Percentiles rank a stretch among this genome's conserved stretches.
These are phyloP conservation scores for Dromaius novaehollandiae DNA, from an alignment of 2,113 vertebrate species.

Conservation along the genomic window DNA sequence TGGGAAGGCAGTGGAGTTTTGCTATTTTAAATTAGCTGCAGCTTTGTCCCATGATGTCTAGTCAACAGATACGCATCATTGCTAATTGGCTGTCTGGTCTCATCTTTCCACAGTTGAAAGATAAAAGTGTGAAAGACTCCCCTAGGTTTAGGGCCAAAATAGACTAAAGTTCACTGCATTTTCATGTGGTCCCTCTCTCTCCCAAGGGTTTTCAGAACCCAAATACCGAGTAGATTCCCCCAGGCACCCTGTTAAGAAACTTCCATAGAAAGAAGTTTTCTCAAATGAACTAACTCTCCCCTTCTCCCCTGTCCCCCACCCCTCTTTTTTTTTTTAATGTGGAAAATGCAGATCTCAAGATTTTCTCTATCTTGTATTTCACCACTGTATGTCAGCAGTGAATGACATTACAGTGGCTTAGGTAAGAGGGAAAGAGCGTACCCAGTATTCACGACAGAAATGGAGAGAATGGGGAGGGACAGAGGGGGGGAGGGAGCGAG, in stretches of 20 bases:
- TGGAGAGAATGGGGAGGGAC: neutral
- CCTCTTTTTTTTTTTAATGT: neutral
- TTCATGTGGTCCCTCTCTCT: neutral
- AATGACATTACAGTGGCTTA: neutral
- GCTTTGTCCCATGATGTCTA: slow-evolving; percentile 20
- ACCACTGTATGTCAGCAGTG: neutral
- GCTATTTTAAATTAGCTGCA: neutral
- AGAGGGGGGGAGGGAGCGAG: neutral
- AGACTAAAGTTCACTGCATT: neutral
- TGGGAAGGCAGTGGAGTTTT: neutral
- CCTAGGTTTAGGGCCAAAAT: neutral
- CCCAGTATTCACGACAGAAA: neutral
- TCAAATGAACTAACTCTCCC: neutral
- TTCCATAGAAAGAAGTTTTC: neutral
- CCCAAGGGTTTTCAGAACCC: neutral
- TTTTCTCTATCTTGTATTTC: neutral
- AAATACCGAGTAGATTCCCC: neutral
- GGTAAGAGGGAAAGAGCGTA: neutral
- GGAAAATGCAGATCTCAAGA: neutral
- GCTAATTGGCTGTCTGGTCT: slow-evolving; percentile 18
- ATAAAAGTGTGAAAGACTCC: slow-evolving; percentile 28
- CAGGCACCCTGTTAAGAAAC: neutral
- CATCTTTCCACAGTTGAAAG: slow-evolving; percentile 2
- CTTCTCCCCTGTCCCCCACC: no score
- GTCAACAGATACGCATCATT: slow-evolving; percentile 5